These are phyloP conservation scores for Hydrophis major DNA, from an alignment of 2,797 vertebrate species.

Conservation along the genomic window DNA sequence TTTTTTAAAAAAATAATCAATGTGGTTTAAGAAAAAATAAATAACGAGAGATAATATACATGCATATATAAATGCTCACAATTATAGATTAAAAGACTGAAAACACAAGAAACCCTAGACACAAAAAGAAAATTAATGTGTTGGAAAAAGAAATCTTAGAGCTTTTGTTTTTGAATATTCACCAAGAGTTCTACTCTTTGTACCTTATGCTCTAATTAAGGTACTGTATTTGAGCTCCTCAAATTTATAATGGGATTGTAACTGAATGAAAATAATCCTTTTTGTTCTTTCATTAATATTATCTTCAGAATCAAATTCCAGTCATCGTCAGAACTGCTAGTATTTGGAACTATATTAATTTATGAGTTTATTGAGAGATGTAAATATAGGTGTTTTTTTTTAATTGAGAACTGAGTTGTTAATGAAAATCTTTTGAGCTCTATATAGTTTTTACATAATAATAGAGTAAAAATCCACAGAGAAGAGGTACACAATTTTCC, in stretches of 20 bases:
- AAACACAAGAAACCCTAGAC: background rate
- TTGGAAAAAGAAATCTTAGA: background rate
- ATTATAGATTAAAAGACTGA: background rate
- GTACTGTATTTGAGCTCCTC: background rate
- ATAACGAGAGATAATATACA: background rate
- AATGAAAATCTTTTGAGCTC: background rate
- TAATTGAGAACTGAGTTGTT: background rate
- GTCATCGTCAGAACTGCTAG: background rate
- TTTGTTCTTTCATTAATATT: background rate
- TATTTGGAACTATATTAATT: background rate
- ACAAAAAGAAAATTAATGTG: background rate
- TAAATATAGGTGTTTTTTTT: background rate
- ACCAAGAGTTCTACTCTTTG: background rate
- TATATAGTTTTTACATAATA: background rate
- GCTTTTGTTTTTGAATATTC: background rate
- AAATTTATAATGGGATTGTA: background rate
- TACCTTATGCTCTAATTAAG: background rate
- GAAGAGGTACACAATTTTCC: background rate
- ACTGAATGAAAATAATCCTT: background rate
- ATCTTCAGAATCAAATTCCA: background rate
- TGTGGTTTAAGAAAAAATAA: background rate
- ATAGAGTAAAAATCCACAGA: background rate
- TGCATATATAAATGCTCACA: background rate
- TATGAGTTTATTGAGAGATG: background rate
- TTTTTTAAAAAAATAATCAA: background rate